Conservation (phyloP, 1,140 invertebrate genomes). For the Lethrus apterus region DNA sequence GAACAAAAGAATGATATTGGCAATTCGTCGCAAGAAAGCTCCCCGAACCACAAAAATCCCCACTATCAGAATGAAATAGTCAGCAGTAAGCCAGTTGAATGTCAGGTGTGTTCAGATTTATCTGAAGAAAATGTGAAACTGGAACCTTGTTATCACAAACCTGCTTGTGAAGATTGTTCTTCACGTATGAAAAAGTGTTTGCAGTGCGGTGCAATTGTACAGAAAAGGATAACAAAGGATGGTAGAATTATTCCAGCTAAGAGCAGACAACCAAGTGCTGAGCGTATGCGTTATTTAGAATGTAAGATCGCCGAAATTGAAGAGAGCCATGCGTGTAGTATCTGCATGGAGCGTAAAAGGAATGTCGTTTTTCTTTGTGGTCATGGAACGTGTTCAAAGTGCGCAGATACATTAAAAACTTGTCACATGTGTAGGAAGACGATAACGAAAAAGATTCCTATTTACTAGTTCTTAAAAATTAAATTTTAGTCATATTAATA, state of each 20-base stretch:
- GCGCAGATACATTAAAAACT: conserved; percentile 70
- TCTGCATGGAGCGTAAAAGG: conserved; percentile 69
- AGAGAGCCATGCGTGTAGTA: conserved; percentile 71
- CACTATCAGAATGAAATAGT: conserved; percentile 38
- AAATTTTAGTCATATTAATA: too few species aligned
- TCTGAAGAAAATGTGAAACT: conserved; percentile 55
- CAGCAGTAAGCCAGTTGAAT: conserved; percentile 49
- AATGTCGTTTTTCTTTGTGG: conserved; percentile 86
- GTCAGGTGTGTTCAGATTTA: conserved; percentile 64
- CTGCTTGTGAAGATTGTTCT: conserved; percentile 70
- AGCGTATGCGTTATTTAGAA: conserved; percentile 69
- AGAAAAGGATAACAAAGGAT: conserved; percentile 47
- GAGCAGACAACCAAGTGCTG: conserved; percentile 51
- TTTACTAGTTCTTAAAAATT: too few species aligned
- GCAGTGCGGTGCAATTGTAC: conserved; percentile 56
- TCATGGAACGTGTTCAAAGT: conserved; percentile 77
- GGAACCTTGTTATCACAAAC: conserved; percentile 67
- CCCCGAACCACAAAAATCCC: conserved; percentile 34
- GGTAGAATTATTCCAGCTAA: conserved; percentile 45
- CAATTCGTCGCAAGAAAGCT: conserved; percentile 34
- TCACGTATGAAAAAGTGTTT: conserved; percentile 75
- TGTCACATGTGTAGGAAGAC: conserved; percentile 91
- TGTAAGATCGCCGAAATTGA: conserved; percentile 82
- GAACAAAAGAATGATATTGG: conserved; percentile 26
- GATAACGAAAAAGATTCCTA: conserved; percentile 82